Evolutionary conservation across 1,140 invertebrate genomes (phyloP).

Genomic region (Plectus sambesii): DNA sequence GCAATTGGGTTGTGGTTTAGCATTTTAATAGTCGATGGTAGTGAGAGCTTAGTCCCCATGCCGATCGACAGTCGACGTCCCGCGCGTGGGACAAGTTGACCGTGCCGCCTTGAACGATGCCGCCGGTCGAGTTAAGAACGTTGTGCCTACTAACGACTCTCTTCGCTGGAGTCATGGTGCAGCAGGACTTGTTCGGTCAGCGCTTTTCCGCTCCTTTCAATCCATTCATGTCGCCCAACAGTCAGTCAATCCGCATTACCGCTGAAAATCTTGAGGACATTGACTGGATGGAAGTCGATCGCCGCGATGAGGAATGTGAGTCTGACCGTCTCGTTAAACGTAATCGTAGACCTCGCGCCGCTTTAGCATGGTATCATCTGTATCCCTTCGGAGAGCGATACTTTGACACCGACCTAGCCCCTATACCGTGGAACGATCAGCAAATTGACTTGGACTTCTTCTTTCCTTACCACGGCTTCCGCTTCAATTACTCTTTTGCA

Average conservation of each 20-base stretch:
- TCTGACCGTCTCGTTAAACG: constrained; percentile 4
- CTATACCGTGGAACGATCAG: constrained; percentile 39
- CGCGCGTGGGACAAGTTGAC: too few species aligned
- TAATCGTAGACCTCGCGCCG: constrained; percentile 5
- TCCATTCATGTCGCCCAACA: too few species aligned
- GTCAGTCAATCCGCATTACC: constrained; percentile 27
- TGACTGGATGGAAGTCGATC: constrained; percentile 30
- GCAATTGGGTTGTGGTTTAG: too few species aligned
- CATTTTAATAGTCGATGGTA: too few species aligned
- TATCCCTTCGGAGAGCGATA: constrained; percentile 29
- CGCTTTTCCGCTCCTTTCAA: too few species aligned
- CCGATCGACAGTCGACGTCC: too few species aligned
- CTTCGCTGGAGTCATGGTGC: too few species aligned
- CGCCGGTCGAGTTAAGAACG: too few species aligned
- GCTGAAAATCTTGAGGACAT: constrained; percentile 27
- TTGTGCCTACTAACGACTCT: too few species aligned
- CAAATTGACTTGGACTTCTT: constrained; percentile 56
- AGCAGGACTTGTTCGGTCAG: too few species aligned
- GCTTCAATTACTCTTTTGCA: constrained; percentile 83
- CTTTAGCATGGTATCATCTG: constrained; percentile 31
- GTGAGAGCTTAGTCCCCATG: too few species aligned
- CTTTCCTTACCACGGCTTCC: constrained; percentile 79
- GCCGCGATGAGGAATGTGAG: constrained; percentile 27
- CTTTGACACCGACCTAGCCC: constrained; percentile 18
- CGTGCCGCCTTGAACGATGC: too few species aligned